Evolutionary conservation across 2,797 vertebrate species (phyloP).

Genomic region (Peromyscus aztecus): DNA sequence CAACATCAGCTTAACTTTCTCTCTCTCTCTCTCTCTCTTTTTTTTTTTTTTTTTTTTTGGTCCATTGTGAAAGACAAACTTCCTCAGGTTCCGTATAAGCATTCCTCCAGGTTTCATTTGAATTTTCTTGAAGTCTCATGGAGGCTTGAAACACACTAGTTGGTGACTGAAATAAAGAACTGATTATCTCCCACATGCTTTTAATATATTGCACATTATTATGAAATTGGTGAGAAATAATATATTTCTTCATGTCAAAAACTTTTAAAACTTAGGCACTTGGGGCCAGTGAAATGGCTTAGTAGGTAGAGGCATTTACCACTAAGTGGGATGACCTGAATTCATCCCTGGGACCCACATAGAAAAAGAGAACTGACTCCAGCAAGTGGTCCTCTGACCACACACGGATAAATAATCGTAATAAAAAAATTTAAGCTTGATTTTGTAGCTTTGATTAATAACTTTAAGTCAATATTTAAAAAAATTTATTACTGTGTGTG

Average conservation of each 20-base stretch:
- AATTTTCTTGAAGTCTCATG: background rate
- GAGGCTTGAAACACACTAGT: background rate
- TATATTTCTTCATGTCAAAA: conserved; percentile 25
- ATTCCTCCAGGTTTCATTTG: background rate
- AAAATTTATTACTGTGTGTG: background rate
- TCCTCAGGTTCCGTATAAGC: background rate
- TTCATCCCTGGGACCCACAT: background rate
- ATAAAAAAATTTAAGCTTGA: background rate
- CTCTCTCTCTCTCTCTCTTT: background rate
- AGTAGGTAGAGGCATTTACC: background rate
- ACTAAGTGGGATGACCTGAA: background rate
- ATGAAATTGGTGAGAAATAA: conserved; percentile 51
- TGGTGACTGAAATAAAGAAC: conserved; percentile 53
- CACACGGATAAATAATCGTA: background rate
- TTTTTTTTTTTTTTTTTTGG: background rate
- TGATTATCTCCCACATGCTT: conserved; percentile 15
- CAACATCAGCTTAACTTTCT: background rate
- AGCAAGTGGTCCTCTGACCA: background rate
- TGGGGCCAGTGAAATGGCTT: background rate
- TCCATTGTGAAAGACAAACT: background rate
- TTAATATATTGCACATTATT: conserved; percentile 18
- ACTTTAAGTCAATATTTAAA: background rate
- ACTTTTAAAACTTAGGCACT: background rate
- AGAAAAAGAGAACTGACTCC: background rate
- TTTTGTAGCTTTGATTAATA: conserved; percentile 16